Evolutionary conservation across 2,888 invertebrate species (phyloP).

Genomic region (Phragmatobia fuliginosa): DNA sequence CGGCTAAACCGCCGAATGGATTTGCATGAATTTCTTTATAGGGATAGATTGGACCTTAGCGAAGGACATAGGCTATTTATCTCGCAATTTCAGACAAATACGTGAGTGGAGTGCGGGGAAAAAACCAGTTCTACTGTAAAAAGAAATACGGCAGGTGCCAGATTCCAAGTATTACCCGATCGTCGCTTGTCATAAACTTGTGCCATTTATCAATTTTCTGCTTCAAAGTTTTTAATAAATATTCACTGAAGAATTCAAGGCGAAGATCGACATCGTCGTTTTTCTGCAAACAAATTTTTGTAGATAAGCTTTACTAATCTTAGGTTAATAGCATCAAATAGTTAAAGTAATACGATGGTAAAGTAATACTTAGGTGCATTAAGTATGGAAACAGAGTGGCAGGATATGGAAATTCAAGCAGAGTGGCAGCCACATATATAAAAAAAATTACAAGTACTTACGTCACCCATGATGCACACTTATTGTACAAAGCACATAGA

Average conservation of each 20-base stretch:
- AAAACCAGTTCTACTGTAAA: too few relatives aligned
- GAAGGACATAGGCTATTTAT: too few relatives aligned
- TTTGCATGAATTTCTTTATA: too few relatives aligned
- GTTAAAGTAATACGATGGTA: background rate
- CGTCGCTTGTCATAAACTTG: conserved; percentile 92
- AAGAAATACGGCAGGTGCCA: too few relatives aligned
- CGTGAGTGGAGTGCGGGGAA: too few relatives aligned
- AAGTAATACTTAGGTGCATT: too few relatives aligned
- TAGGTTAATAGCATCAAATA: background rate
- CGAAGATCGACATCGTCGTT: conserved; percentile 88
- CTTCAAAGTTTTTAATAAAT: conserved; percentile 90
- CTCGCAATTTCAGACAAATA: too few relatives aligned
- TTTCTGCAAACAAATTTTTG: conserved; percentile 60
- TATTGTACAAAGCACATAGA: conserved; percentile 15
- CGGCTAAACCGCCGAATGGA: too few relatives aligned
- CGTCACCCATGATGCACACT: conserved; percentile 64
- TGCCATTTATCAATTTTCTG: conserved; percentile 95
- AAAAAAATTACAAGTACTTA: conserved; percentile 57
- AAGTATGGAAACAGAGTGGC: too few relatives aligned
- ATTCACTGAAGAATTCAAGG: conserved; percentile 92
- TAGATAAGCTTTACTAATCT: background rate
- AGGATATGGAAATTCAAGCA: too few relatives aligned
- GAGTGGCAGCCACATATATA: too few relatives aligned
- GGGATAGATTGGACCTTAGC: too few relatives aligned
- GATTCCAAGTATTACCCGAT: conserved; percentile 81